Evolutionary conservation across 1,140 invertebrate genomes (phyloP), one percentile per base, ranked within the genome.

Genomic region (Holotrichia oblita): DNA sequence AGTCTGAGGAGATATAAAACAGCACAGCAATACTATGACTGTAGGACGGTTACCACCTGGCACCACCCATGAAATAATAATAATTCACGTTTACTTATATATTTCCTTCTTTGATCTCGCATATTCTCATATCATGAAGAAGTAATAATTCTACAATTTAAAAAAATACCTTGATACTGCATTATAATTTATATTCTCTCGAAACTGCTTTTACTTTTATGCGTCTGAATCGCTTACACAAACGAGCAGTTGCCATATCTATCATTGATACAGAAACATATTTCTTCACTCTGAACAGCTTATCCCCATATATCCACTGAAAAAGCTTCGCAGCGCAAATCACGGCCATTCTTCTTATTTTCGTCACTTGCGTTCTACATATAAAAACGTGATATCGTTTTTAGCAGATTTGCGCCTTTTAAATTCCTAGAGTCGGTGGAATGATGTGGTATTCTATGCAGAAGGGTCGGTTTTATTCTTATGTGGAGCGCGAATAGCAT

Each of bases 381-480:
- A 69, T 69, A 69, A 69, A 27, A 69, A 69, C 61, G 61, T 22
- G 61, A 69, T 69, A 69, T 69, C 61, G 61, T 69, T 69, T 69
- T 69, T 69, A 69, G 61, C 61, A 69, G 61, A 69, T 69, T 69
- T 69, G 22, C 61, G 17, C 27, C 61, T 27, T 69, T 69, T 69
- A 69, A 69, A 69, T 69, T 22, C 61, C 61, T 34, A 27, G 6
- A 27, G 61, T 69, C 24, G 22, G 27, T 27, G 22, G 61, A 69
- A 69, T 34, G 22, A 69, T 69, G 61, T 69, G 61, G 61, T 69
- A 69, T 34, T 69, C 61, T 69, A 69, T 69, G 61, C 61, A 69
- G 22, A 17, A 69, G 22, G 61, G 17, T 22, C 61, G 61, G 24
- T 69, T 69, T 69, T 69, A 69, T 69, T 69, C 61, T 69, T 10